phyloP scores from a whole-genome alignment of 2,888 invertebrate species.

The Drosophila anomelani region DNA sequence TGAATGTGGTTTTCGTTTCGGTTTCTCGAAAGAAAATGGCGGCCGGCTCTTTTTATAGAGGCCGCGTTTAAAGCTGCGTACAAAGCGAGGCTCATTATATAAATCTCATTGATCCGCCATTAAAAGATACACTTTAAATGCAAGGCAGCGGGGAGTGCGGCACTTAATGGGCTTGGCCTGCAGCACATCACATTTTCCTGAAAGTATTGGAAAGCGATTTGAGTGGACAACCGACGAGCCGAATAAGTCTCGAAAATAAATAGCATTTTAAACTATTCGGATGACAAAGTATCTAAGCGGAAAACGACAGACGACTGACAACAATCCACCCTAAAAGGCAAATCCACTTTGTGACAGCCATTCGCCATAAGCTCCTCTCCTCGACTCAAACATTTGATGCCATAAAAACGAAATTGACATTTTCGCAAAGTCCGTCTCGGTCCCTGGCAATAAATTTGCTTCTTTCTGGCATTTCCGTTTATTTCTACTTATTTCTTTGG shows the following conservation, averaged over 20 bases:
- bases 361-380: constrained; percentile 62
- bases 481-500: constrained; percentile 55
- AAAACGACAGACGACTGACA: not conserved
- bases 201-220: constrained; percentile 21
- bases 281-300: constrained; percentile 53
- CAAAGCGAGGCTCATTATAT: constrained; percentile 64
- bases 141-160: constrained; percentile 29
- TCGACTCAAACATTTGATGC: constrained; percentile 71
- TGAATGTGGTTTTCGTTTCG: constrained; percentile 28
- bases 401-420: constrained; percentile 78
- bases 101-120: constrained; percentile 76
- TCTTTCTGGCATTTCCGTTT: constrained; percentile 45
- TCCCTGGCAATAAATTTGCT: constrained; percentile 70
- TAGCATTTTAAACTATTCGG: constrained; percentile 2
- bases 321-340: constrained; percentile 6
- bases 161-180: constrained; percentile 26
- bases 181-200: constrained; percentile 32
- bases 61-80: constrained; percentile 52
- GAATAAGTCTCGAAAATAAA: not conserved
- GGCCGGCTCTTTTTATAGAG: constrained; percentile 62
- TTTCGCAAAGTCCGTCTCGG: constrained; percentile 70
- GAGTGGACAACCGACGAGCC: not conserved
- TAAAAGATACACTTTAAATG: constrained; percentile 63
- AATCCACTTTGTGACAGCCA: constrained; percentile 76
- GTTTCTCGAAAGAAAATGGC: constrained; percentile 66